Base-by-base conservation (phyloP, 2,888 invertebrate genomes). In the Oconnorella tubifera region DNA sequence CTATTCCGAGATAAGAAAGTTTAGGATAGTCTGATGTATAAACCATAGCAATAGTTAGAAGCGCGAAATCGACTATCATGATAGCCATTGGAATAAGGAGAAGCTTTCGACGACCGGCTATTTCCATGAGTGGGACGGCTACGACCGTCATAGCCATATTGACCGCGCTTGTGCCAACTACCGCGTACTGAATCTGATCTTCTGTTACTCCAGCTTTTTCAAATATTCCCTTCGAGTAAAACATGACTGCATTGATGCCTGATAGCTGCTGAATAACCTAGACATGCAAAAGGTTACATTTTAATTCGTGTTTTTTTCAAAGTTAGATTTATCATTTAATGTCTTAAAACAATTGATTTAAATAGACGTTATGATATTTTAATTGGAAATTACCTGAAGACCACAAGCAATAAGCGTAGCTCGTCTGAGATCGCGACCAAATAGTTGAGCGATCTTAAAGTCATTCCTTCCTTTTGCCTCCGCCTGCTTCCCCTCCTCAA, bases 201-300 rank as follows among this genome's bases (percentile, higher is more conserved):
- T 89, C 23, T 27, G 6, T 88, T 76, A 97, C 86, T 61, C 94
- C 94, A 69, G 96, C 93, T 77, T 89, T 90, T 73, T 88, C 89
- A 84, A 95, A 97, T 78, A 97, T 87, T 76, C 88, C 89, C 68
- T 93, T 92, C 66, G 96, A 96, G 84, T 96, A 97, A 85, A 95
- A 96, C 85, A 97, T 93, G 75, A 96, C 96, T 82, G 96, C 96
- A 84, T 97, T 97, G 83, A 97, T 97, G 79, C 97, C 97, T 75
- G 95, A 96, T 76, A 97, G 89, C 83, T 97, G 97, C 83, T 97
- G 97, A 62, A 94, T 92, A 69, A 97, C 87, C 84, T 96, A 96
- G 91, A 96, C 40, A 40, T 40, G 19, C n/a, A n/a, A n/a, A n/a
- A n/a, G n/a, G n/a, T n/a, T n/a, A n/a, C n/a, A n/a, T n/a, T n/a